Base-by-base conservation (phyloP, 2,797 vertebrate genomes). In the Darevskia nairensis region DNA sequence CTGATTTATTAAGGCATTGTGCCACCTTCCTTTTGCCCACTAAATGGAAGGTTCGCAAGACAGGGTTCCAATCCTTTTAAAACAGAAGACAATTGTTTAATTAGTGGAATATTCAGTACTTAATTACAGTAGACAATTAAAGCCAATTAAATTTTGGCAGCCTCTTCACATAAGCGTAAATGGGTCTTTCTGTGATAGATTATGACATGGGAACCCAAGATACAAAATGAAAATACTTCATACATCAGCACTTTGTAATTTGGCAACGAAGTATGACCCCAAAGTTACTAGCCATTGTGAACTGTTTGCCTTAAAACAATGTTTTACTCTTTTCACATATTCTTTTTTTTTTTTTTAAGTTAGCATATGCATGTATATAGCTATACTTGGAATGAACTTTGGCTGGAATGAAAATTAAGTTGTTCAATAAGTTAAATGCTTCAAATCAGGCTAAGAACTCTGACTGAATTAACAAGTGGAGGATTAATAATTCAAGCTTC, bases 21-120 rank as follows among this genome's bases (percentile, higher is more conserved):
- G 25, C 41, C 46, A 11, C 9, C 1, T 8, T 27, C 21, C 21
- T 84, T 35, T 8, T n/a, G 55, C n/a, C 17, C 32, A 17, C 39
- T 77, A 85, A 77, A 27, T 69, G 15, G 50, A 55, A 35, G 6
- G 29, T 59, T 39, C 32, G 80, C 75, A 89, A 77, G 50, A 55
- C 79, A 86, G 61, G 76, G 11, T 35, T 3, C 2, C 81, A 5
- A 6, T 19, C 5, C 6, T 75, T 32, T 23, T 87, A 27, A 39
- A 86, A 69, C 9, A 82, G 15, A 21, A 39, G 1, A 84, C 39
- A 72, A 89, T 86, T 89, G 84, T 86, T 91, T 86, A 89, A 82
- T 74, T 19, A 64, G 69, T 0, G 68, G 76, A 9, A 66, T 78
- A 59, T 86, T 41, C 50, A 3, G 6, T 6, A 0, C 3, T 72